Evolutionary conservation across 2,797 vertebrate species (phyloP), one percentile per base, ranked within the genome.

Genomic region (Orientallactaga sibirica): DNA sequence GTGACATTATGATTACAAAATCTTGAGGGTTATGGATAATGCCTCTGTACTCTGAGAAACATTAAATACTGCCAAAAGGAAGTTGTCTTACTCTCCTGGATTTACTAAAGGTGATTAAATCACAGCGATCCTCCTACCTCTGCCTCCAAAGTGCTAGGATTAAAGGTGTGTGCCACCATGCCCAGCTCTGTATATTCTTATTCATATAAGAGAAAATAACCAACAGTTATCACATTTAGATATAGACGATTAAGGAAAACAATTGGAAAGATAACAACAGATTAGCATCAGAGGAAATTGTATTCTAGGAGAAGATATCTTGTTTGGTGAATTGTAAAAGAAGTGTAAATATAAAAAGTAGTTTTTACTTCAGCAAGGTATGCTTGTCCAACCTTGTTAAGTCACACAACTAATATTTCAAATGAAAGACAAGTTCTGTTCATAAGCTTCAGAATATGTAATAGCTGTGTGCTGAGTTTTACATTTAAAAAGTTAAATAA

Each of bases 241-340:
- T 94, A 75, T 27, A 96, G 10, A 37, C 64, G 67, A 96, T 86
- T 19, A 1, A 27, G 3, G 11, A 5, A 77, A 84, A 16, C 18
- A 29, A 2, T 2, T 0, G 3, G 3, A 68, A 79, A 64, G 64
- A 71, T 77, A 86, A 55, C n/a, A 90, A 58, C 33, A 85, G 22
- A 64, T 22, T 18, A 87, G 22, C 37, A 11, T 18, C 77, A 73
- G 6, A 66, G n/a, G 9, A 43, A 90, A 92, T 95, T 94, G 97
- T 67, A 24, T 29, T 62, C 11, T 55, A 61, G 25, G 14, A 73
- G 19, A 52, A 9, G 25, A 91, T 70, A 48, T 64, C 61, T 88
- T 92, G 33, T 83, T 66, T 88, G 22, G 29, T 86, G 71, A 55
- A 80, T 41, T 29, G 29, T 1, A 0, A 48, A 18, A 43, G 29